Percentiles rank a stretch among this genome's conserved stretches.
Evolutionary conservation across 2,113 vertebrate genomes (phyloP).

Genomic region (Epinephelus moara): DNA sequence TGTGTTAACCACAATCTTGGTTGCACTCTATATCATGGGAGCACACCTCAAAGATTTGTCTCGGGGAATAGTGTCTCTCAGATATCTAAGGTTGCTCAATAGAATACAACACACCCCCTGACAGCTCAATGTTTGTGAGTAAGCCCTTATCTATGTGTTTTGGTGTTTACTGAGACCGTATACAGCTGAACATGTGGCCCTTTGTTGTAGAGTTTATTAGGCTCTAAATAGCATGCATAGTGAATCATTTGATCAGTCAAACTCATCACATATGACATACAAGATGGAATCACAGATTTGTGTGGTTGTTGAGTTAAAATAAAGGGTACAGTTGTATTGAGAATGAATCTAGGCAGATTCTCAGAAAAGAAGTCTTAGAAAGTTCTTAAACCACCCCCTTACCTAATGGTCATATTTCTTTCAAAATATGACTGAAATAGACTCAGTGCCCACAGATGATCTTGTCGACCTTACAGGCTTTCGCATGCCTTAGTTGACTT

Average conservation of each 20-base stretch:
- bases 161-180: not conserved
- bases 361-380: not conserved
- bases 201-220: not conserved
- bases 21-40: not conserved
- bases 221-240: not conserved
- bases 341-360: not conserved
- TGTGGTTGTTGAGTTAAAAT: not conserved
- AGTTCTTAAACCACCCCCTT: not conserved
- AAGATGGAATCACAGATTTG: not conserved
- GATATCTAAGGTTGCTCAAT: not conserved
- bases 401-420: no score
- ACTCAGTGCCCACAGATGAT: no score
- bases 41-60: conserved; percentile 6
- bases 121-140: not conserved
- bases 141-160: not conserved
- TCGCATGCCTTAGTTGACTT: no score
- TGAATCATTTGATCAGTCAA: not conserved
- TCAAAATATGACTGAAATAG: not conserved
- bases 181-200: not conserved
- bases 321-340: no score
- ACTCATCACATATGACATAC: not conserved
- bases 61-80: not conserved
- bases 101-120: not conserved
- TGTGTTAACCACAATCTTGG: not conserved
- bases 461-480: no score